Base-by-base conservation (phyloP, 1,140 invertebrate genomes). In the Propsilocerus akamusi region DNA sequence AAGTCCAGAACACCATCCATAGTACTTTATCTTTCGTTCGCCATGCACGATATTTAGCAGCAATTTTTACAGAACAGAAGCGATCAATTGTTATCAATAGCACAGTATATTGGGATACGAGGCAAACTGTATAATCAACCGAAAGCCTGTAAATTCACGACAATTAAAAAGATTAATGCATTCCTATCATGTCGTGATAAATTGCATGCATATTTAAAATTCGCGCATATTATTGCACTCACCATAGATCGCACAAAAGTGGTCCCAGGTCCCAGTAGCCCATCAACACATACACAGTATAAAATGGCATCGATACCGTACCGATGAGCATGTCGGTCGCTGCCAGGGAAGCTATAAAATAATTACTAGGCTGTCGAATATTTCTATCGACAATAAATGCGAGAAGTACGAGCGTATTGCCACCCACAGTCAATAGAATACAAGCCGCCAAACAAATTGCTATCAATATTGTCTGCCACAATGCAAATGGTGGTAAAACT, bases 41-140 rank as follows among this genome's bases (percentile, higher is more conserved):
- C 97, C 97, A 99, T 57, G 87, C 82, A 47, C 96, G 75, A 68
- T 99, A 99, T 59, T 86, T 86, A 0, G 97, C 92, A 2, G 97
- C 95, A 52, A 98, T 97, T 74, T 97, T 97, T 0, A 99, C 96
- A 6, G 94, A 98, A 67, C 95, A 99, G 69, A 95, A 99, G 53
- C 97, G 77, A 68, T 99, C 97, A 48, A 98, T 90, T 11, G 97
- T 99, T 55, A 99, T 99, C 46, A 97, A 74, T 24, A 99, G 78
- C 2, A 99, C 97, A 0, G 97, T 99, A 66, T 99, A 99, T 66
- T 99, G 97, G 2, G 95, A 98, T 4, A 97, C 94, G 20, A 99
- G 72, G 63, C 97, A 99, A 1, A 98, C 95, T 5, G 95, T 98
- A 68, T 98, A 99, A 69, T 99, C 97, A 17, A 98, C 87, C 0